These are phyloP conservation scores for Trichosurus vulpecula DNA, from an alignment of 2,797 vertebrate genomes.

Conservation along the genomic window DNA sequence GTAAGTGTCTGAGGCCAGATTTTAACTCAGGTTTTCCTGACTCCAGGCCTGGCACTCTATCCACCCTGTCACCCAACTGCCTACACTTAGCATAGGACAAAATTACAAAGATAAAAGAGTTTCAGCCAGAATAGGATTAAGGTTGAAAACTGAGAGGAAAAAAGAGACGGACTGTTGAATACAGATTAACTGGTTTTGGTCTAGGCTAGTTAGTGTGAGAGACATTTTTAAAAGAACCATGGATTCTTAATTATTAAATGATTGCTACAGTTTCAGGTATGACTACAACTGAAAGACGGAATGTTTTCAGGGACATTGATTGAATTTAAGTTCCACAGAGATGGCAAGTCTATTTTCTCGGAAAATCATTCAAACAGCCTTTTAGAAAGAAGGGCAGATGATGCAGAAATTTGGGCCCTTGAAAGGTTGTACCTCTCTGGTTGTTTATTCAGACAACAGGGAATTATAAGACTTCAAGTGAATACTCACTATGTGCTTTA, in stretches of 20 bases:
- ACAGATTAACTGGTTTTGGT: neutral
- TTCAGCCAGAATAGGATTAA: slow-evolving; percentile 16
- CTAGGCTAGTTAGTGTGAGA: neutral
- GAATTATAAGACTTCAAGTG: slow-evolving; percentile 66
- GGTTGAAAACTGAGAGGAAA: neutral
- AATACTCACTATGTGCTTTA: slow-evolving; percentile 57
- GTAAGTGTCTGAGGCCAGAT: neutral
- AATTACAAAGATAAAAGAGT: slow-evolving; percentile 28
- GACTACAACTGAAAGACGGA: slow-evolving; percentile 14
- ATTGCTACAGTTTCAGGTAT: slow-evolving; percentile 31
- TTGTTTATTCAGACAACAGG: slow-evolving; percentile 60
- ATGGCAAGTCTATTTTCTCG: neutral
- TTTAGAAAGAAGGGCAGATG: slow-evolving; percentile 42
- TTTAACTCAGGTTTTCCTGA: neutral
- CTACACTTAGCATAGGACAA: neutral
- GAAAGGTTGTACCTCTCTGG: slow-evolving; percentile 41
- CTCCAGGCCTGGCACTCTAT: neutral
- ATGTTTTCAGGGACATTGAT: slow-evolving; percentile 3
- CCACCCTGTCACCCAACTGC: neutral
- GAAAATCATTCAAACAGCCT: slow-evolving; percentile 54
- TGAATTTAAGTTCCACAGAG: slow-evolving; percentile 43
- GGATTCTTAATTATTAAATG: neutral
- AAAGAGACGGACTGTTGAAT: neutral
- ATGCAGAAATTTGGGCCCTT: slow-evolving; percentile 46
- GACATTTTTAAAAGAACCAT: neutral